A percentile compares a stretch with the other conserved stretches of the same genome.
Evolutionary conservation across 2,797 vertebrate species (phyloP).

Genomic region (Lagorchestes hirsutus): DNA sequence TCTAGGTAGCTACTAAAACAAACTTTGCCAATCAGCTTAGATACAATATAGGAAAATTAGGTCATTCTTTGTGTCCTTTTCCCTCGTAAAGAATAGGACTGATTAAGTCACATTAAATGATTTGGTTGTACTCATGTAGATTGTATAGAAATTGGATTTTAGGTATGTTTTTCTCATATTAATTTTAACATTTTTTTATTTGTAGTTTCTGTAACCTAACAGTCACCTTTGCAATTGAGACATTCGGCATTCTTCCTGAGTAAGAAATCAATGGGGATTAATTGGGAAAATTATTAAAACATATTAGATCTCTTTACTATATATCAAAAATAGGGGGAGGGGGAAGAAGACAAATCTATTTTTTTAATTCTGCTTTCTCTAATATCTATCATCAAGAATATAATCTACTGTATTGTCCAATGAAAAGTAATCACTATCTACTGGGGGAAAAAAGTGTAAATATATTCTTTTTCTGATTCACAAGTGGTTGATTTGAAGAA

Average conservation of each 20-base stretch:
- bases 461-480: slow-evolving; percentile 9
- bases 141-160: slow-evolving; percentile 11
- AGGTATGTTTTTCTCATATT: slow-evolving; percentile 39
- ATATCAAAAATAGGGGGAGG: neutral
- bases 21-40: neutral
- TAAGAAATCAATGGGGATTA: slow-evolving; percentile 59
- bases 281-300: neutral
- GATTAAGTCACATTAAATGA: slow-evolving; percentile 24
- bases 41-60: neutral
- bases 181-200: slow-evolving; percentile 62
- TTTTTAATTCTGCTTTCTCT: neutral
- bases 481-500: neutral
- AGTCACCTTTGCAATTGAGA: slow-evolving; percentile 73
- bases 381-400: neutral
- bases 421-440: neutral
- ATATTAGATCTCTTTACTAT: neutral
- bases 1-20: neutral
- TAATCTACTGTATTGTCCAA: neutral
- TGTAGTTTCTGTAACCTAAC: slow-evolving; percentile 81
- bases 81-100: slow-evolving; percentile 18
- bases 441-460: neutral
- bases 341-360: neutral
- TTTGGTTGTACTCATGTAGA: slow-evolving; percentile 43
- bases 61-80: slow-evolving; percentile 4
- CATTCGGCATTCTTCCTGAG: slow-evolving; percentile 65